Conservation (phyloP, 2,888 invertebrate species). For the Sinohyriopsis cumingii region DNA sequence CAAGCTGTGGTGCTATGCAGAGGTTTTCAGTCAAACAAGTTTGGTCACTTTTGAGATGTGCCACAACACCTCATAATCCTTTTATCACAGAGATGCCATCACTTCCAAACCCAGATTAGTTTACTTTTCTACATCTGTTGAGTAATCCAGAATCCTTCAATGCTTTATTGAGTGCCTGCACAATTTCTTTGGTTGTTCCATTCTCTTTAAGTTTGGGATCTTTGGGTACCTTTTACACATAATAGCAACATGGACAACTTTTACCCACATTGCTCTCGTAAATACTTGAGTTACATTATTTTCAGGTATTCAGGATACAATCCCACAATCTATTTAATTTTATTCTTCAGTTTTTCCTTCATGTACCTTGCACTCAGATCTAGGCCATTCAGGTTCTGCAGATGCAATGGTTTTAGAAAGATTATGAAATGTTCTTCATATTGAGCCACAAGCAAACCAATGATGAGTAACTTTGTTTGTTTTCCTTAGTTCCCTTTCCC, state of each 20-base stretch:
- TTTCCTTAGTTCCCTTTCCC: conserved; percentile 1
- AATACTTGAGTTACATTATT: background rate
- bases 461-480: background rate
- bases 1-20: no score
- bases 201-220: background rate
- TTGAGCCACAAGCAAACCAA: background rate
- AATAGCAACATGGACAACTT: background rate
- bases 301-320: background rate
- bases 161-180: conserved; percentile 1
- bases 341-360: background rate
- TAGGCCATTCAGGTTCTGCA: background rate
- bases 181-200: background rate
- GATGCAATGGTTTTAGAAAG: background rate
- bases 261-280: background rate
- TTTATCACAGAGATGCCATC: no score
- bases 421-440: background rate
- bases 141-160: background rate
- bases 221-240: background rate
- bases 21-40: no score
- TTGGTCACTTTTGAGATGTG: no score
- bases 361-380: background rate
- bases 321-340: background rate
- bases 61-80: no score
- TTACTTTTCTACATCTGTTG: conserved; percentile 1
- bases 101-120: background rate